Evolutionary conservation across 2,113 vertebrate genomes (phyloP).

Genomic region (Macaca fascicularis): DNA sequence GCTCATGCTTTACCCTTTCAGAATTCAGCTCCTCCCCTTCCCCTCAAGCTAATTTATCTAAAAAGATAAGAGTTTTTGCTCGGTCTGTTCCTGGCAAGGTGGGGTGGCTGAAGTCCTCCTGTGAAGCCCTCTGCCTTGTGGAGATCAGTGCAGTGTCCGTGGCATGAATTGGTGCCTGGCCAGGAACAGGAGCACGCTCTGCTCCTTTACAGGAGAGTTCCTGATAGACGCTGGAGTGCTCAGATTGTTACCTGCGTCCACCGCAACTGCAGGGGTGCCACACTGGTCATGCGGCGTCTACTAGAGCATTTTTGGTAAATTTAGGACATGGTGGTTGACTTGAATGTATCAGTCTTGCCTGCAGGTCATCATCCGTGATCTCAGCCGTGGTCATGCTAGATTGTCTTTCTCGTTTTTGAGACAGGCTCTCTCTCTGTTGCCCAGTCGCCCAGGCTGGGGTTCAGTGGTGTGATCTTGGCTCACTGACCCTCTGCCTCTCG

Average conservation of each 20-base stretch:
- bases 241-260: background rate
- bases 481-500: background rate
- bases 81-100: background rate
- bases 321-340: background rate
- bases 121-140: background rate
- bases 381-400: background rate
- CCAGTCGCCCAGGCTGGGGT: background rate
- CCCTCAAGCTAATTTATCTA: background rate
- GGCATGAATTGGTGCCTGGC: background rate
- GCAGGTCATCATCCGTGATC: fast-evolving
- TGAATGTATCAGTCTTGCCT: background rate
- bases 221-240: fast-evolving
- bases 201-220: background rate
- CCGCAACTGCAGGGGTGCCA: background rate
- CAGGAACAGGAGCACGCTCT: background rate
- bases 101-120: background rate
- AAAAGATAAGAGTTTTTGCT: background rate
- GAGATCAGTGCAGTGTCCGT: background rate
- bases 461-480: background rate
- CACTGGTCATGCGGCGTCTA: fast-evolving
- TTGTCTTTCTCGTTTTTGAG: background rate
- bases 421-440: background rate
- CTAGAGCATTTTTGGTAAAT: background rate
- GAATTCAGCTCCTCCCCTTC: background rate
- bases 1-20: background rate